phyloP scores from a whole-genome alignment of 2,888 invertebrate species.

The Thecophora atra region DNA sequence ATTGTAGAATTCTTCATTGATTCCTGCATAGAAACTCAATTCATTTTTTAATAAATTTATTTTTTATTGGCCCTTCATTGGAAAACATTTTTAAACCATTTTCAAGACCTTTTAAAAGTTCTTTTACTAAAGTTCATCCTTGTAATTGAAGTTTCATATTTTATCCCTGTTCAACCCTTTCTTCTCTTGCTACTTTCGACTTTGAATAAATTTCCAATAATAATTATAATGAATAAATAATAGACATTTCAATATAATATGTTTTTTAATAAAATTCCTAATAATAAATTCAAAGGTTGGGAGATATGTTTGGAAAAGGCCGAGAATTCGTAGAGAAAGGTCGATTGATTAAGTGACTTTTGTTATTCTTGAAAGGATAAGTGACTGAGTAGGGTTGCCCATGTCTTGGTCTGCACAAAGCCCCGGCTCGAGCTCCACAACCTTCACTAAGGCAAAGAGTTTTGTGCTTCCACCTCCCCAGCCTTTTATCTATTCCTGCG shows the following conservation, averaged over 20 bases:
- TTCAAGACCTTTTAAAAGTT: background rate
- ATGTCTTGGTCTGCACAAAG: slow-evolving; percentile 42
- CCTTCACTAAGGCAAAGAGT: slow-evolving; percentile 15
- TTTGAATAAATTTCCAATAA: background rate
- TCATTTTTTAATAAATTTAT: background rate
- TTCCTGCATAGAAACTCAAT: too few species aligned
- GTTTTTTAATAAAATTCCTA: slow-evolving; percentile 6
- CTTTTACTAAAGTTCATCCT: too few species aligned
- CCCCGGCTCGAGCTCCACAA: slow-evolving; percentile 46
- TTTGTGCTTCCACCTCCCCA: too few species aligned
- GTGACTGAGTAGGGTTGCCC: too few species aligned
- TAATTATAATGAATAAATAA: slow-evolving; percentile 23
- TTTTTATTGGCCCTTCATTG: background rate
- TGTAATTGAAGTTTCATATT: too few species aligned
- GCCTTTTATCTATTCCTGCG: too few species aligned
- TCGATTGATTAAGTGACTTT: background rate
- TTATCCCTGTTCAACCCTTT: background rate
- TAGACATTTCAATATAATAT: too few species aligned
- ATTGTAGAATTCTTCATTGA: too few species aligned
- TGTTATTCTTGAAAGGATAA: background rate
- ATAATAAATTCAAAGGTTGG: slow-evolving; percentile 22
- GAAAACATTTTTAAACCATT: background rate
- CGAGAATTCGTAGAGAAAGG: too few species aligned
- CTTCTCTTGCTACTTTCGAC: background rate
- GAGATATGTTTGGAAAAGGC: background rate